These are phyloP conservation scores for Myocastor coypus DNA, from an alignment of 2,113 vertebrate species.

Conservation along the genomic window DNA sequence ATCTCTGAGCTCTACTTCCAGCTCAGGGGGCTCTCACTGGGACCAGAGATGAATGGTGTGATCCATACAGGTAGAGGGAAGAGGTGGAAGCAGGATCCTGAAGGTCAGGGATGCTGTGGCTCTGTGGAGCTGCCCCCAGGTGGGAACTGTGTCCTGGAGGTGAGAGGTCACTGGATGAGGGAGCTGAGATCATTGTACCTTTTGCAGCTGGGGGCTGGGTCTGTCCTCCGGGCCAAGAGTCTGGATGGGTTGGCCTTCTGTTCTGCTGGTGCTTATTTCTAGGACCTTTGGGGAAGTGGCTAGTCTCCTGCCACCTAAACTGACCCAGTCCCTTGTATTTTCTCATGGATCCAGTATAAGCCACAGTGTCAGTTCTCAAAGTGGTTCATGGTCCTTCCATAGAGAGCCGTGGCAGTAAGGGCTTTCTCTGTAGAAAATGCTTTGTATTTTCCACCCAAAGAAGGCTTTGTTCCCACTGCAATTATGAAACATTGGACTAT, in stretches of 20 bases:
- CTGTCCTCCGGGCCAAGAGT: neutral
- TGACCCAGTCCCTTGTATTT: neutral
- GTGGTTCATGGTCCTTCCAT: neutral
- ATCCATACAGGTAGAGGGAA: no score
- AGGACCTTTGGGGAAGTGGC: neutral
- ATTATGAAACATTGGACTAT: no score
- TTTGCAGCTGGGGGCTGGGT: neutral
- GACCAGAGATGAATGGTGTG: neutral
- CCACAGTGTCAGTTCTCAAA: neutral
- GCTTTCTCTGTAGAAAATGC: neutral
- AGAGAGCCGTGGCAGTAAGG: neutral
- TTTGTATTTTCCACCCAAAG: no score
- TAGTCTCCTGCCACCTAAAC: neutral
- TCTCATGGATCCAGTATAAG: neutral
- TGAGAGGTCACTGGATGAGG: neutral
- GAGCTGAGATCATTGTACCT: neutral
- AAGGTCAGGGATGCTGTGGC: neutral
- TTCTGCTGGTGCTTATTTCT: neutral
- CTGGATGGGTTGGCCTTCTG: no score
- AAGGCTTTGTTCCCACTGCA: constrained; percentile 28
- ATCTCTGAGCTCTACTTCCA: neutral
- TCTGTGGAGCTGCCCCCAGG: neutral
- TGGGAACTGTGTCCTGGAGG: neutral
- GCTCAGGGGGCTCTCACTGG: neutral
- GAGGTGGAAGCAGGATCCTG: neutral